Percentiles rank a stretch among this genome's conserved stretches.
phyloP scores from a whole-genome alignment of 2,888 invertebrate species.

The Amphipoea oculea region DNA sequence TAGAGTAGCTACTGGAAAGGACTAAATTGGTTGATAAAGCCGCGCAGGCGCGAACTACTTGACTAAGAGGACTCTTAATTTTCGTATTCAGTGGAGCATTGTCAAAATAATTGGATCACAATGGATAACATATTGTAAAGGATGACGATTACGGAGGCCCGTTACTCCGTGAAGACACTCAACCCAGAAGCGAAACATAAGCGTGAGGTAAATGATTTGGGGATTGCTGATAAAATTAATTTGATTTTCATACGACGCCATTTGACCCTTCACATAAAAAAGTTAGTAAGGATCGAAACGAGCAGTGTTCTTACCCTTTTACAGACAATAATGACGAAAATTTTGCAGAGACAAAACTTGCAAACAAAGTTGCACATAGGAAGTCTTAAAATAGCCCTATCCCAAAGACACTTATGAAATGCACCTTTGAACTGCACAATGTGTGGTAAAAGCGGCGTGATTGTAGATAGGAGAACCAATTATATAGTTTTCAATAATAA shows the following conservation, averaged over 20 bases:
- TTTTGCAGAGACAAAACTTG: background rate
- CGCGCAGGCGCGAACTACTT: background rate
- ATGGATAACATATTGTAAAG: slow-evolving; percentile 16
- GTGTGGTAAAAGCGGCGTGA: slow-evolving; percentile 21
- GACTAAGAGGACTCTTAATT: background rate
- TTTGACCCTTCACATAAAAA: background rate
- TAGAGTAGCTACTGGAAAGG: background rate
- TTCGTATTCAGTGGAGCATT: slow-evolving; percentile 8
- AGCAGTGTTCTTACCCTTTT: background rate
- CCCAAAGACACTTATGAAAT: background rate
- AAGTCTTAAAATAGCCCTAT: slow-evolving; percentile 15
- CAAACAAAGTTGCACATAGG: background rate
- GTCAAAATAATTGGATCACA: slow-evolving; percentile 41
- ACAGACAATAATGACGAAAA: background rate
- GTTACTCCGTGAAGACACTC: background rate
- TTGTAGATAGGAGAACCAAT: slow-evolving; percentile 29
- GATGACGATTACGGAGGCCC: slow-evolving; percentile 6
- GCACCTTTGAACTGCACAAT: slow-evolving; percentile 36
- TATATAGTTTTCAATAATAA: slow-evolving; percentile 18
- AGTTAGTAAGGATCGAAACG: background rate
- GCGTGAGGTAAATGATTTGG: background rate
- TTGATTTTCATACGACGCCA: background rate
- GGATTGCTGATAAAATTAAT: background rate
- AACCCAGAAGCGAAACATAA: too few species aligned
- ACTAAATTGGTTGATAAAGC: slow-evolving; percentile 15